These are phyloP conservation scores for Crossocerus cetratus DNA, from an alignment of 2,888 invertebrate species.

Conservation along the genomic window DNA sequence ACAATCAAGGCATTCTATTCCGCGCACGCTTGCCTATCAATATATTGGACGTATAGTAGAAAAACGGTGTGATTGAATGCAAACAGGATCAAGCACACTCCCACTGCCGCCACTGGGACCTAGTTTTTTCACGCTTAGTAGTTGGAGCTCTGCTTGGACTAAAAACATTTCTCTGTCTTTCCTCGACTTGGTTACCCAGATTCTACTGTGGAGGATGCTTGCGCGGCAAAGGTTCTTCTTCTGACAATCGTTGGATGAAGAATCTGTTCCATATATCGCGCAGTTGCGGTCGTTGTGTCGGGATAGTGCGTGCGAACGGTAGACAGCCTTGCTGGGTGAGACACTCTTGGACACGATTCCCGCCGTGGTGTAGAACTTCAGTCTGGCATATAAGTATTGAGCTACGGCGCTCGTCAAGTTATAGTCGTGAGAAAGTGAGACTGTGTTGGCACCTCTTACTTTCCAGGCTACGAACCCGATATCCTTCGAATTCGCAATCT, in stretches of 20 bases:
- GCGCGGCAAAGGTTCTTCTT: no score
- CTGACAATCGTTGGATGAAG: no score
- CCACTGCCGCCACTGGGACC: neutral
- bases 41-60: neutral
- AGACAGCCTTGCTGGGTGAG: constrained; percentile 26
- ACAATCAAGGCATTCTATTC: neutral
- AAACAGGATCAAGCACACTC: constrained; percentile 1
- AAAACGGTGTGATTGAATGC: neutral
- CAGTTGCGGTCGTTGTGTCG: constrained; percentile 3
- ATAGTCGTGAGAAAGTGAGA: constrained; percentile 52
- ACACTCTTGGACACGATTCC: constrained; percentile 12
- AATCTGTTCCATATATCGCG: neutral
- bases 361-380: constrained; percentile 13
- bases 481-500: constrained; percentile 47
- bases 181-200: no score
- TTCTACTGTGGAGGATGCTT: no score
- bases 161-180: no score
- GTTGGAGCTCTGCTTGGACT: no score
- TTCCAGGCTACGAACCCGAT: constrained; percentile 46
- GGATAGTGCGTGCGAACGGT: constrained; percentile 14
- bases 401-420: constrained; percentile 28
- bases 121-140: no score
- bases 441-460: constrained; percentile 45
- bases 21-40: neutral
- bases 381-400: constrained; percentile 8